These are phyloP conservation scores for Paradisaea rubra DNA, from an alignment of 2,113 vertebrate species.

Conservation along the genomic window DNA sequence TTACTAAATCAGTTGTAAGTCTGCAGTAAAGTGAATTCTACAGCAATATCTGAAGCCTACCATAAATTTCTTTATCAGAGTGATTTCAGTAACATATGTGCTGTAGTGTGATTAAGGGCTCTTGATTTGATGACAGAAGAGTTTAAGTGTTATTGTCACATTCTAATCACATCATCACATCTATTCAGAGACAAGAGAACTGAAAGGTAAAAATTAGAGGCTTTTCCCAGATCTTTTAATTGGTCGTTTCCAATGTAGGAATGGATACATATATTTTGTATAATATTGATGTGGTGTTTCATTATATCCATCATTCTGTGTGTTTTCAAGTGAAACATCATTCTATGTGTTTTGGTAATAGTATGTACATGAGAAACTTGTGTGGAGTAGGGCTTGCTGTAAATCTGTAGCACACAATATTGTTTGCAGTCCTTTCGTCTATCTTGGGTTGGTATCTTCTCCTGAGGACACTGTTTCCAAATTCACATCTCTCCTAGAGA, in stretches of 20 bases:
- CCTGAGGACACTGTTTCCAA: background rate
- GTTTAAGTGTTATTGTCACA: background rate
- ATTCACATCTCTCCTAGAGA: background rate
- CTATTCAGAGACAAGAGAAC: background rate
- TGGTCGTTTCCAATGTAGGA: background rate
- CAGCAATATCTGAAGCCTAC: background rate
- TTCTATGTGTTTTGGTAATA: background rate
- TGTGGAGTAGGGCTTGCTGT: background rate
- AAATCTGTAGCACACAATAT: background rate
- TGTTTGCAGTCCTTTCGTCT: background rate
- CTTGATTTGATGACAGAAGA: background rate
- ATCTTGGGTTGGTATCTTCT: background rate
- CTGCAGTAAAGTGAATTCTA: background rate
- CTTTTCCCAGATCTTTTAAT: background rate
- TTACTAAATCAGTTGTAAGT: background rate
- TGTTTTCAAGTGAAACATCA: background rate
- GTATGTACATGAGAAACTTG: background rate
- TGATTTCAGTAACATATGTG: background rate
- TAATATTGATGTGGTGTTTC: background rate
- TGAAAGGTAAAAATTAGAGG: background rate
- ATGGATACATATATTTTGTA: background rate
- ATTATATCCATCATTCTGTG: background rate
- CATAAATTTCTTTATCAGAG: background rate
- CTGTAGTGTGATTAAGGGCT: background rate
- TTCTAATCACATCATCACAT: background rate